phyloP scores from a whole-genome alignment of 2,113 vertebrate genomes.

The Urocitellus parryii region DNA sequence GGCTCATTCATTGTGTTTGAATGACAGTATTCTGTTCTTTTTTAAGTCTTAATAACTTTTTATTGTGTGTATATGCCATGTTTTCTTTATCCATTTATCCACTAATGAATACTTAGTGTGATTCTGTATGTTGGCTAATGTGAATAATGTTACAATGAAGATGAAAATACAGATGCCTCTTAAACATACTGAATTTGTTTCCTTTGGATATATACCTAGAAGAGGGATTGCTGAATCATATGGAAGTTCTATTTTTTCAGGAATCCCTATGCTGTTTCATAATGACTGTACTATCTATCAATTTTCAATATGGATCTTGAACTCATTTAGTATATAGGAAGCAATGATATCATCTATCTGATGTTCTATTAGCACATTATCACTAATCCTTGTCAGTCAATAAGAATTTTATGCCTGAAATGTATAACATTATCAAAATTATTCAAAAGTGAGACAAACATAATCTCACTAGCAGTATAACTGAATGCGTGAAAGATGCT shows the following conservation, averaged over 20 bases:
- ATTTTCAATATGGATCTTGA: neutral
- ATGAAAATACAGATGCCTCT: neutral
- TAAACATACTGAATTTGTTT: neutral
- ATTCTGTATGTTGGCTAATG: neutral
- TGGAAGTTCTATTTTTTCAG: neutral
- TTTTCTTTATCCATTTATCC: neutral
- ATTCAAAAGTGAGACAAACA: conserved; percentile 6
- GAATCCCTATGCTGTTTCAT: neutral
- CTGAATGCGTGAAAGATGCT: neutral
- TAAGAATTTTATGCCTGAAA: conserved; percentile 35
- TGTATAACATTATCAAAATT: neutral
- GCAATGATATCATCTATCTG: neutral
- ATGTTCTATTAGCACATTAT: neutral
- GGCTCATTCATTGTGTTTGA: neutral
- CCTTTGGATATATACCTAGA: neutral
- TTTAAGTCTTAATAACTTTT: neutral
- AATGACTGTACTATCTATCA: neutral
- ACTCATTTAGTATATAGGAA: neutral
- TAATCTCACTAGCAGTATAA: neutral
- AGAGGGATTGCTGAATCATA: neutral
- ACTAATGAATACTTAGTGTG: neutral
- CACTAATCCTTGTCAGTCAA: neutral
- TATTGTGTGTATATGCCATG: neutral
- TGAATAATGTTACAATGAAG: neutral
- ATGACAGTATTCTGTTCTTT: neutral